These are phyloP conservation scores for Tragopan temminckii DNA, from an alignment of 2,797 vertebrate genomes.

Conservation along the genomic window DNA sequence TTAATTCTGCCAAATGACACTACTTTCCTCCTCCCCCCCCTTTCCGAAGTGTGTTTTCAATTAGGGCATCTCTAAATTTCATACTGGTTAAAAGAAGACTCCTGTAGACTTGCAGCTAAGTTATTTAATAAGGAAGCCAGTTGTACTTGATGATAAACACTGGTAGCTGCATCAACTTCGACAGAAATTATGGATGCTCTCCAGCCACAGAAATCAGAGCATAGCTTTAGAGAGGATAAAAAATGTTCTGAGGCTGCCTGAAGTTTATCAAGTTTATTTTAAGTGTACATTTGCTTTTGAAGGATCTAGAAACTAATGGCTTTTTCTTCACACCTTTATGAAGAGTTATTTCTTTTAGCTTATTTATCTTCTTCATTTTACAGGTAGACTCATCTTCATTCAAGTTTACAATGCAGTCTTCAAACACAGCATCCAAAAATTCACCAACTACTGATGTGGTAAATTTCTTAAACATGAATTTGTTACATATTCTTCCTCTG, in stretches of 20 bases:
- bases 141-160: background rate
- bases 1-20: background rate
- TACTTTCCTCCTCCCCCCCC: background rate
- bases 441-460: background rate
- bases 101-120: background rate
- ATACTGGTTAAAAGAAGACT: background rate
- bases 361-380: background rate
- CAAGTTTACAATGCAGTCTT: background rate
- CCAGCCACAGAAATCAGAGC: background rate
- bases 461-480: background rate
- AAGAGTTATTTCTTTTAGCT: background rate
- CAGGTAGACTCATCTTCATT: background rate
- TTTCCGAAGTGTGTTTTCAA: background rate
- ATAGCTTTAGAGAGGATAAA: background rate
- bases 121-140: background rate
- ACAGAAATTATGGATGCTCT: background rate
- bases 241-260: background rate
- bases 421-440: background rate
- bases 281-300: background rate
- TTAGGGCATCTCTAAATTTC: background rate
- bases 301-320: accelerated
- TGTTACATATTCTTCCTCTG: background rate
- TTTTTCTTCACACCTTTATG: background rate
- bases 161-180: background rate
- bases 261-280: background rate